Evolutionary conservation across 2,113 vertebrate species (phyloP).

Genomic region (Boulengeromyrus knoepffleri): DNA sequence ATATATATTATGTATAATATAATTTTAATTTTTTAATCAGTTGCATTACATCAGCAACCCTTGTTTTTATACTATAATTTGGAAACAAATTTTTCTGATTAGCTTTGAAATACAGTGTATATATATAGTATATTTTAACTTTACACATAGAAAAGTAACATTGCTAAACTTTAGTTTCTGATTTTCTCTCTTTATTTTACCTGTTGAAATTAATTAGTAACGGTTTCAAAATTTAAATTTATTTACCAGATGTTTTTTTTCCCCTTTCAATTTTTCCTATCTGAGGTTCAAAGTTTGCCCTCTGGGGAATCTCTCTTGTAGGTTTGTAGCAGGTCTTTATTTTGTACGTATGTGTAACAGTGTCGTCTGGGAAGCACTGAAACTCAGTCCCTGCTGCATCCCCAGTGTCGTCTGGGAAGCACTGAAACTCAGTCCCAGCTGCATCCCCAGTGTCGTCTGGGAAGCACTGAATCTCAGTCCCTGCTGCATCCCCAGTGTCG

Average conservation of each 20-base stretch:
- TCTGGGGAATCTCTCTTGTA: background rate
- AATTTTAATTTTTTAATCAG: background rate
- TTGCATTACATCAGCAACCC: background rate
- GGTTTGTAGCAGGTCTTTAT: background rate
- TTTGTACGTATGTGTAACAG: background rate
- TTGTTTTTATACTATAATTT: background rate
- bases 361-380: background rate
- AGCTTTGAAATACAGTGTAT: background rate
- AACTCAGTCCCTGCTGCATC: background rate
- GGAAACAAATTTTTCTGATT: background rate
- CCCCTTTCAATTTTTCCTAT: background rate
- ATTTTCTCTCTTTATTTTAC: slow-evolving; percentile 9
- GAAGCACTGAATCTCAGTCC: background rate
- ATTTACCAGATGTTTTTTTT: background rate
- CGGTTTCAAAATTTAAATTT: background rate
- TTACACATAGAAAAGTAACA: background rate
- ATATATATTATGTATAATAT: no score
- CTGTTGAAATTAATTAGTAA: background rate
- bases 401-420: background rate
- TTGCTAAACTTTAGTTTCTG: background rate
- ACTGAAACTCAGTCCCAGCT: background rate
- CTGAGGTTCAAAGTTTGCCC: background rate
- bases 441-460: background rate
- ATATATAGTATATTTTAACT: background rate
- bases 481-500: background rate